Conservation (phyloP, 2,888 invertebrate genomes). For the Therioaphis trifolii region DNA sequence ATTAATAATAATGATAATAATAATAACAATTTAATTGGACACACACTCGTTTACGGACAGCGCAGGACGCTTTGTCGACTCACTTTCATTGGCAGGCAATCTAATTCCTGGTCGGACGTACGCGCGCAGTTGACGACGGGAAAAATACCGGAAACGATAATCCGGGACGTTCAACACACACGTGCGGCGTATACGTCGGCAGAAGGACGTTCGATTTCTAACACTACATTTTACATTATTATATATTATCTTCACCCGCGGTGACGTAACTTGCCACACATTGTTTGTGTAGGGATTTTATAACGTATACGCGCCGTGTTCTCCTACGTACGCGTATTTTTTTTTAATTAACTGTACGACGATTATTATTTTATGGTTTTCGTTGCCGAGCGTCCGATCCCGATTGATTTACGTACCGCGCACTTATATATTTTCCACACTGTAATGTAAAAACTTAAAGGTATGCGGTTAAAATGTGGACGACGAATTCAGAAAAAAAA, state of each 20-base stretch:
- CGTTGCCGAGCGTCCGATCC: not conserved
- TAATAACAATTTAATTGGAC: conserved; percentile 22
- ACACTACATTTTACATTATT: no score
- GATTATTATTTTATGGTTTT: not conserved
- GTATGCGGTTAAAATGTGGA: not conserved
- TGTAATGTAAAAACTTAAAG: not conserved
- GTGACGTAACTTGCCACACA: not conserved
- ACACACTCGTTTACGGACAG: not conserved
- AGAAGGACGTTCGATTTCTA: conserved; percentile 35
- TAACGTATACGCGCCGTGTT: no score
- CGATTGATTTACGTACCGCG: not conserved
- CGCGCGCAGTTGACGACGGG: not conserved
- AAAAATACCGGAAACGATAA: conserved; percentile 39
- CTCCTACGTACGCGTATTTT: no score
- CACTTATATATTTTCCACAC: not conserved
- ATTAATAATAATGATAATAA: not conserved
- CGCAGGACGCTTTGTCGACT: not conserved
- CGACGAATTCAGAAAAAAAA: not conserved
- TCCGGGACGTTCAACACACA: conserved; percentile 6
- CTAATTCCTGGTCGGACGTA: not conserved
- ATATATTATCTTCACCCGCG: not conserved
- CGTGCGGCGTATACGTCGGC: not conserved
- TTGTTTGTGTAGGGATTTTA: not conserved
- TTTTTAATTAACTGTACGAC: not conserved
- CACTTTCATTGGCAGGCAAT: not conserved